Evolutionary conservation across 2,888 invertebrate species (phyloP), one percentile per base, ranked within the genome.

Genomic region (Eupelmus urozonus): DNA sequence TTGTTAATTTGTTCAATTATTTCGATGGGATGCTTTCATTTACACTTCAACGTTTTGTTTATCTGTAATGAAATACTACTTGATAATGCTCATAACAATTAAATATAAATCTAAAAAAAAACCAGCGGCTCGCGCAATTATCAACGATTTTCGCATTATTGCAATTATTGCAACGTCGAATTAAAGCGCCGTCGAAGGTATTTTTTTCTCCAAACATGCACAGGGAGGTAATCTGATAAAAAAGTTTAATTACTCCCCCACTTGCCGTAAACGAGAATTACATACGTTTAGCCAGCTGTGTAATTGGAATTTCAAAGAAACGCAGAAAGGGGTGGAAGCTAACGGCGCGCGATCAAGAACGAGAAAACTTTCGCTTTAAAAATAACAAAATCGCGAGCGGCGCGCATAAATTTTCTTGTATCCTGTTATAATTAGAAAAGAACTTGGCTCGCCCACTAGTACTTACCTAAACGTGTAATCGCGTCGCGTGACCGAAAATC

Each of bases 401-500:
- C 27, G 29, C 34, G 25, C 27, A 67, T 34, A 72, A 66, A 72
- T 72, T 66, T 53, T 7, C 40, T 60, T 60, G 40, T 29, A 29
- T 55, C n/a, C 55, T 51, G 40, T 72, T 77, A 74, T 63, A 74
- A 78, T 78, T 63, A 74, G 65, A 40, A 51, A 16, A 57, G n/a
- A 69, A 45, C 23, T 74, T 57, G 13, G 25, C 13, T 29, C n/a
- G 16, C 20, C 27, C 7, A n/a, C 34, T 1, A 29, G 27, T n/a
- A 66, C 60, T 72, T 72, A 49, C 27, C 34, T 66, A 72, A n/a
- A n/a, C 72, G 29, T 59, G 18, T 40, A 76, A 57, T 42, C 42
- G 60, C 23, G n/a, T 78, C 49, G 67, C 74, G 67, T 69, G 74
- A 78, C 78, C 63, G 67, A 69, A 55, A 78, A 69, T 69, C 29